phyloP scores from a whole-genome alignment of 2,113 vertebrate species.

The Stomatorhinus ivindoensis region DNA sequence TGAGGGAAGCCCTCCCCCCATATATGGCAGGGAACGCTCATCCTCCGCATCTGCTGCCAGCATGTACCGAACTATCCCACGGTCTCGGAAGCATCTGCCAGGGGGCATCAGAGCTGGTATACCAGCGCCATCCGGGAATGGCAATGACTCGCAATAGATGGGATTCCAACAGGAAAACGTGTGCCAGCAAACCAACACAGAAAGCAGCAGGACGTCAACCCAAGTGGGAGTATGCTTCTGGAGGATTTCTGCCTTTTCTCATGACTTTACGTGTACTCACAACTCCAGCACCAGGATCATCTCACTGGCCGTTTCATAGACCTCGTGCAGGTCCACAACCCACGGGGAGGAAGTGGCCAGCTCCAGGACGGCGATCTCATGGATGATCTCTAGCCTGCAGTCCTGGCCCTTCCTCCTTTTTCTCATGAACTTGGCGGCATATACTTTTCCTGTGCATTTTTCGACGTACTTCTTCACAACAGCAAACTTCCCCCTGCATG shows the following conservation, averaged over 20 bases:
- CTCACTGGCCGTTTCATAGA: conserved; percentile 62
- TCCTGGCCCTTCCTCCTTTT: conserved; percentile 66
- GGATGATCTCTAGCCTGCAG: conserved; percentile 60
- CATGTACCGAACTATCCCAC: background rate
- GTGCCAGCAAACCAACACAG: background rate
- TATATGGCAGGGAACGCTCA: background rate
- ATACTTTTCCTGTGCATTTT: conserved; percentile 54
- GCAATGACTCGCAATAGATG: background rate
- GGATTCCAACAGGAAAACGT: background rate
- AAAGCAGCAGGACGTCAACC: background rate
- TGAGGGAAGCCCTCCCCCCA: background rate
- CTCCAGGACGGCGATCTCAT: conserved; percentile 62
- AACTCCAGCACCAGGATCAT: conserved; percentile 68
- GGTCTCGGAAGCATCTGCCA: background rate
- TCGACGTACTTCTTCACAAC: conserved; percentile 65
- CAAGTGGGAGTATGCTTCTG: background rate
- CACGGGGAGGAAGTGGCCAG: conserved; percentile 47
- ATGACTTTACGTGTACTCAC: conserved; percentile 45
- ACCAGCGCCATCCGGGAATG: background rate
- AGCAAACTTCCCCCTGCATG: conserved; percentile 61
- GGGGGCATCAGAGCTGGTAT: conserved; percentile 19
- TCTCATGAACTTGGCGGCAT: conserved; percentile 66
- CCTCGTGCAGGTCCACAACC: conserved; percentile 58
- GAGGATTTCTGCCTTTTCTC: background rate
- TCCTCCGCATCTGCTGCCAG: background rate